A percentile compares a stretch with the other conserved stretches of the same genome.
phyloP scores from a whole-genome alignment of 2,113 vertebrate genomes.

The Microtus oregoni region DNA sequence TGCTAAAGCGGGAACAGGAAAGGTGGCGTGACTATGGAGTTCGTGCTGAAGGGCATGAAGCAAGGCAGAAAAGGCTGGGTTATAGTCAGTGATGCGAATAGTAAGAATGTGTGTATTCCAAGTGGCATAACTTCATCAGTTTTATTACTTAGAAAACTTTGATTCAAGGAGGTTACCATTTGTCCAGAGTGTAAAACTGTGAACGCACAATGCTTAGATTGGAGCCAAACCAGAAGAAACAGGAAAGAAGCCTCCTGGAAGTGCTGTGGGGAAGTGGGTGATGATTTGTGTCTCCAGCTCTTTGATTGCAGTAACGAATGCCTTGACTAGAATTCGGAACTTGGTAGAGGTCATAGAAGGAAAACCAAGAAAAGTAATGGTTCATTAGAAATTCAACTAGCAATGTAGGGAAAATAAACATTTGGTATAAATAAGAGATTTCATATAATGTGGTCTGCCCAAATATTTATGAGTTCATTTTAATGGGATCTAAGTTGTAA shows the following conservation, averaged over 20 bases:
- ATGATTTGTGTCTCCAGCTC: not conserved
- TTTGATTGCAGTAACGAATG: not conserved
- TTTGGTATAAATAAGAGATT: slow-evolving; percentile 37
- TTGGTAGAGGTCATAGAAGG: not conserved
- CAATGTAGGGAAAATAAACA: not conserved
- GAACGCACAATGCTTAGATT: slow-evolving; percentile 28
- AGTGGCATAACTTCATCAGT: slow-evolving; percentile 22
- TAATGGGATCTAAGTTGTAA: slow-evolving; percentile 10
- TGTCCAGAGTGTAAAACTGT: slow-evolving; percentile 10
- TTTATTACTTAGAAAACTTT: slow-evolving; percentile 5
- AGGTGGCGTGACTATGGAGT: not conserved
- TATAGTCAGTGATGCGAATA: not conserved
- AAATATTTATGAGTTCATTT: slow-evolving; percentile 38
- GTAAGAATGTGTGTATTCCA: slow-evolving; percentile 38
- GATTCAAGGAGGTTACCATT: not conserved
- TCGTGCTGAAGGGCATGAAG: slow-evolving; percentile 42
- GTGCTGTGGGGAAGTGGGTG: not conserved
- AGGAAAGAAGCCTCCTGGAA: not conserved
- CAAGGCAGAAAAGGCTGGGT: slow-evolving; percentile 36
- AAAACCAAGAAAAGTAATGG: slow-evolving; percentile 30
- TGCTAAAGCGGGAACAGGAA: not conserved
- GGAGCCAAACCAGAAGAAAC: not conserved
- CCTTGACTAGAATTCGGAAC: not conserved
- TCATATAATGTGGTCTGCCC: slow-evolving; percentile 24
- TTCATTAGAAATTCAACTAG: slow-evolving; percentile 43